Conservation (phyloP, 2,797 vertebrate genomes). For the Phataginus tricuspis region DNA sequence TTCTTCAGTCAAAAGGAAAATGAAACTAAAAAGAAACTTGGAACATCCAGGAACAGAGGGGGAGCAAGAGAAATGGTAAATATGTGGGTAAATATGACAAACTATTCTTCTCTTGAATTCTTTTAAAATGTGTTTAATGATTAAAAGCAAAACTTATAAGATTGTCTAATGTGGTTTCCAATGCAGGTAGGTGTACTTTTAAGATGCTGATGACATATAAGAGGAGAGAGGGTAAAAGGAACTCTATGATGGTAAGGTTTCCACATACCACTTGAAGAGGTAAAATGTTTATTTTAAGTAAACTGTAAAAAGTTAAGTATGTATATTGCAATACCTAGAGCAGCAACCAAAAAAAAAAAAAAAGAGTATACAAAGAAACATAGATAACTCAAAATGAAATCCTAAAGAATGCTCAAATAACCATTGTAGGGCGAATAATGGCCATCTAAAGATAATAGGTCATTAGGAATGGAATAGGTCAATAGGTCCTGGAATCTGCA, state of each 20-base stretch:
- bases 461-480: too few species aligned
- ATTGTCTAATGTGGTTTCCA: background rate
- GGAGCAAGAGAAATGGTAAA: background rate
- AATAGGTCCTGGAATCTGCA: background rate
- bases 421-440: background rate
- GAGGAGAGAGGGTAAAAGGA: background rate
- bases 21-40: background rate
- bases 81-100: background rate
- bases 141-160: background rate
- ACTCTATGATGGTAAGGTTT: background rate
- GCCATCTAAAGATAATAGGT: background rate
- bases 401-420: background rate
- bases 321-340: background rate
- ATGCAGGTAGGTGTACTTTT: background rate
- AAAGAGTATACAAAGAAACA: background rate
- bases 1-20: background rate
- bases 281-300: background rate
- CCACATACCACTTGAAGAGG: background rate
- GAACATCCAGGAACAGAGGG: background rate
- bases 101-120: background rate
- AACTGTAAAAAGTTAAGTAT: background rate
- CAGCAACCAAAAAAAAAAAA: background rate
- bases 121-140: background rate
- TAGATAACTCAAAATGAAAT: background rate
- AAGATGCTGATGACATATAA: background rate